Base-by-base conservation (phyloP, 2,797 vertebrate genomes). In the Hippocampus kuda region DNA sequence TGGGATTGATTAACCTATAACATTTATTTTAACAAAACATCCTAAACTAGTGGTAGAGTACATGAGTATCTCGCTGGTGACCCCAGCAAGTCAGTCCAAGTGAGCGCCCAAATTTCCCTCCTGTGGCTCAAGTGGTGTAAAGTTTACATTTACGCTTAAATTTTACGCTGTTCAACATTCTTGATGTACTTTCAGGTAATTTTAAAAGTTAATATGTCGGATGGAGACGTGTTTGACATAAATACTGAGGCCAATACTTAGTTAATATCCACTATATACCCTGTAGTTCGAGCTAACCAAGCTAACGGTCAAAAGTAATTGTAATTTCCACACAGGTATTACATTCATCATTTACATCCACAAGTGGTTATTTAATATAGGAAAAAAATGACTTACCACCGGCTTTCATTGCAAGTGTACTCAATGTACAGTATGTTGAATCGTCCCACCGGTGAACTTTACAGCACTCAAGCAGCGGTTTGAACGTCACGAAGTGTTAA, bases 101-200 rank as follows among this genome's bases (percentile, higher is more conserved):
- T 90, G 86, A 84, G 87, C 88, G 89, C 87, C 88, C 75, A 86
- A 90, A 83, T 91, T 91, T 92, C 91, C 91, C 91, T 91, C 91
- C 90, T 72, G 74, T 74, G 63, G 60, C 72, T 71, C 66, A 72
- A 73, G 68, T 9, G 26, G 42, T 38, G 44, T 48, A 24, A 53
- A 56, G 27, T 54, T 44, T 11, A 16, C 44, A 34, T 18, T 68
- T 34, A 51, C 7, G 15, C 54, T 9, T 1, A 16, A 1, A 4
- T 71, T 72, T 62, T 1, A 18, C 15, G 0, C 44, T 2, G 11
- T 48, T 53, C 26, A 48, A 59, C 46, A 22, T 0, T 26, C 1
- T 12, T 22, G 6, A 46, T 0, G 9, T 1, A 15, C 9, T 66
- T 57, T 61, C 26, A 26, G 61, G 24, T 0, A 15, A 34, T 15